phyloP scores from a whole-genome alignment of 2,888 invertebrate species.

The Cantharis flavilabris region DNA sequence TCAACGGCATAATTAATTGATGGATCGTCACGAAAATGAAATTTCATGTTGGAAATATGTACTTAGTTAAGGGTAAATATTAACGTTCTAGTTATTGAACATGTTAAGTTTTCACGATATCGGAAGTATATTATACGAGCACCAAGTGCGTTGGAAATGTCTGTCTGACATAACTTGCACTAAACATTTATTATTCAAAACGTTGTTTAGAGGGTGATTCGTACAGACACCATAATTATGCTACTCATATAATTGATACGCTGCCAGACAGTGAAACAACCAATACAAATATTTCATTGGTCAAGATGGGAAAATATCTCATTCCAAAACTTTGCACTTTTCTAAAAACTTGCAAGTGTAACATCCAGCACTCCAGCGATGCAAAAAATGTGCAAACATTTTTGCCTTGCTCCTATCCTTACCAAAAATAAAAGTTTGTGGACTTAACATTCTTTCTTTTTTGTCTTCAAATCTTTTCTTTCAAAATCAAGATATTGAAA shows the following conservation, averaged over 20 bases:
- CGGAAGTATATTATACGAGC: not conserved
- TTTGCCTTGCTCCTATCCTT: too few relatives aligned
- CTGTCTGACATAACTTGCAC: not conserved
- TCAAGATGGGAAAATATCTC: too few relatives aligned
- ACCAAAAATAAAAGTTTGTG: too few relatives aligned
- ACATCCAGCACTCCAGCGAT: too few relatives aligned
- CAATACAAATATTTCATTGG: not conserved
- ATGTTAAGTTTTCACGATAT: not conserved
- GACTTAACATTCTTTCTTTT: too few relatives aligned
- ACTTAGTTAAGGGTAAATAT: not conserved
- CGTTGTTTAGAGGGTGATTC: not conserved
- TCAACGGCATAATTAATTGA: not conserved
- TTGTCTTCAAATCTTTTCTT: too few relatives aligned
- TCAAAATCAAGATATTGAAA: too few relatives aligned
- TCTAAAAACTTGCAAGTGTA: too few relatives aligned
- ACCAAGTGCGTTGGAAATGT: not conserved
- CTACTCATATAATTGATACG: not conserved
- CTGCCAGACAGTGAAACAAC: not conserved
- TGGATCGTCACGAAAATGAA: not conserved
- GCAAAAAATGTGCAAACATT: too few relatives aligned
- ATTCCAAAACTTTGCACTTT: too few relatives aligned
- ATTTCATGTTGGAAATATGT: not conserved
- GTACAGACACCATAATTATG: not conserved
- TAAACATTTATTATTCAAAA: not conserved
- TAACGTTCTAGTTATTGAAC: not conserved